Conservation (phyloP, 2,888 invertebrate genomes). For the Timandra comae region DNA sequence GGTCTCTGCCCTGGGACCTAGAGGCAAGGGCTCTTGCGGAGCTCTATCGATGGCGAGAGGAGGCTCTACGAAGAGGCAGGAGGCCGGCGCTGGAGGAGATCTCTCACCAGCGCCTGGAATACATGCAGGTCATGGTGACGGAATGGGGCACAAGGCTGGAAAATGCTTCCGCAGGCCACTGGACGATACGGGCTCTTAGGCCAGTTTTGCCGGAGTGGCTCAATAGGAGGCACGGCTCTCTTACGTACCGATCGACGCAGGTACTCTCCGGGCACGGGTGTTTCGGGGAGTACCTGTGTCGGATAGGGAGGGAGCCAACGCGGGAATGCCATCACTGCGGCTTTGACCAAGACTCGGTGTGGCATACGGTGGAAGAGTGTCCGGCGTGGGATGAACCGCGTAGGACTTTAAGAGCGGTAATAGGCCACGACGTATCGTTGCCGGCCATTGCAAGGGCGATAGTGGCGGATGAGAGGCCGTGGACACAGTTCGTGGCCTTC, state of each 20-base stretch:
- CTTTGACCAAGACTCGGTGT: too few relatives aligned
- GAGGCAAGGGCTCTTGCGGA: neutral
- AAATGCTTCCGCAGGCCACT: too few relatives aligned
- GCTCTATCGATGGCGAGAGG: neutral
- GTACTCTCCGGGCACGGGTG: neutral
- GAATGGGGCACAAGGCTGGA: too few relatives aligned
- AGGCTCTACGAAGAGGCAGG: neutral
- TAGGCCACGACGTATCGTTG: too few relatives aligned
- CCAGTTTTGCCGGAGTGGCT: neutral
- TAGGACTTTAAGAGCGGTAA: too few relatives aligned
- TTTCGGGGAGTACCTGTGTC: neutral
- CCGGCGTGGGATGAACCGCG: too few relatives aligned
- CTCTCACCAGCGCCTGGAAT: neutral
- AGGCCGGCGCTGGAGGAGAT: slow-evolving; percentile 2
- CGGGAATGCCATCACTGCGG: too few relatives aligned
- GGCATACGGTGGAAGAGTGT: too few relatives aligned
- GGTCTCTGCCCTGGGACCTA: slow-evolving; percentile 1
- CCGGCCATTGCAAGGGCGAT: too few relatives aligned
- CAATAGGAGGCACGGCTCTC: neutral
- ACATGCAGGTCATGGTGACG: neutral
- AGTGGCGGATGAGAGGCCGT: too few relatives aligned
- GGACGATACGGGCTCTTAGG: neutral
- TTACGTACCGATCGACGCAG: neutral
- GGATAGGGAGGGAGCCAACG: too few relatives aligned
- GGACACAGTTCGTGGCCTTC: too few relatives aligned